A percentile compares a stretch with the other conserved stretches of the same genome.
These are phyloP conservation scores for Poecilia wingei DNA, from an alignment of 2,797 vertebrate species.

Conservation along the genomic window DNA sequence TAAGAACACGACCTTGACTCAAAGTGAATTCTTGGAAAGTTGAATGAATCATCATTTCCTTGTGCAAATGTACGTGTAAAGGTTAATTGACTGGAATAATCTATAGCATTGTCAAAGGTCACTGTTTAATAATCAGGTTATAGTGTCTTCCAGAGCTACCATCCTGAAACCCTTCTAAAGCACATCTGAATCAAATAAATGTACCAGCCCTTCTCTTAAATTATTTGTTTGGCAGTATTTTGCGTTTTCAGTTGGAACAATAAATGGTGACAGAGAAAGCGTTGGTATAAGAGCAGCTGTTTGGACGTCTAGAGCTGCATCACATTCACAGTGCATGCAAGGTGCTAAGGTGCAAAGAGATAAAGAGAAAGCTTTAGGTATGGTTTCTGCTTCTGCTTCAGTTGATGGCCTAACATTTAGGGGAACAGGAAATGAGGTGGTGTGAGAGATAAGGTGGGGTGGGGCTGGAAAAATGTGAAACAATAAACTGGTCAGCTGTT, in stretches of 20 bases:
- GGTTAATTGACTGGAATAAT: background rate
- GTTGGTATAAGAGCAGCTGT: too few species aligned
- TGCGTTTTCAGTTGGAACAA: too few species aligned
- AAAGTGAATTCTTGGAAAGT: background rate
- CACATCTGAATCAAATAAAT: background rate
- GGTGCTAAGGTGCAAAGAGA: too few species aligned
- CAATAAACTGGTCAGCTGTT: background rate
- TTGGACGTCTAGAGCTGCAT: too few species aligned
- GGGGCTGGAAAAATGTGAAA: background rate
- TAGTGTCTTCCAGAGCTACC: background rate
- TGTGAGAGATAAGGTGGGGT: background rate
- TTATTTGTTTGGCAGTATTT: too few species aligned
- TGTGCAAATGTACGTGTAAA: background rate
- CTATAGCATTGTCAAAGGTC: background rate
- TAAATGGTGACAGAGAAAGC: too few species aligned
- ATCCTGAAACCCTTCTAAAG: background rate
- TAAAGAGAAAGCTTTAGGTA: too few species aligned
- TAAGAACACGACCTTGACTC: background rate
- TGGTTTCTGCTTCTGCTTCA: background rate
- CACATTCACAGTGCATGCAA: too few species aligned
- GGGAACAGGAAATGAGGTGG: background rate
- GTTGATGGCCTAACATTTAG: background rate
- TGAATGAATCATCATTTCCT: background rate
- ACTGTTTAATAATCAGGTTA: background rate
- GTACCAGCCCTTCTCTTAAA: too few species aligned